These are phyloP conservation scores for Drosophila mettleri DNA, from an alignment of 2,888 invertebrate genomes.

Conservation along the genomic window DNA sequence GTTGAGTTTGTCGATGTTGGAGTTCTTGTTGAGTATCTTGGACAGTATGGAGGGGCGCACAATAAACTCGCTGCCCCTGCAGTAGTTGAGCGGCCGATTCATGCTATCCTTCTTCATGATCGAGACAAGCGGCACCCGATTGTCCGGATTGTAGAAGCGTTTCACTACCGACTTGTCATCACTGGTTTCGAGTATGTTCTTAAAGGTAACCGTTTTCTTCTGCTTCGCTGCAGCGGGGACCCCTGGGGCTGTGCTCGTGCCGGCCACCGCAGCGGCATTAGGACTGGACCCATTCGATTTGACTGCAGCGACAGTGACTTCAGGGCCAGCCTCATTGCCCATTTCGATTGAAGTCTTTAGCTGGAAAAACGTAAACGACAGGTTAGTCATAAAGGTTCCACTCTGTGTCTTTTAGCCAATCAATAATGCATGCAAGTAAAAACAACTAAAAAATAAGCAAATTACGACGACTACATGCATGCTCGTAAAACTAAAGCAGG, in stretches of 20 bases:
- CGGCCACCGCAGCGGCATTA: constrained; percentile 23
- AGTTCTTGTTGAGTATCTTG: constrained; percentile 87
- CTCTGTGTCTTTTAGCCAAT: constrained; percentile 45
- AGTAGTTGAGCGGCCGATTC: constrained; percentile 87
- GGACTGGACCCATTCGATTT: constrained; percentile 31
- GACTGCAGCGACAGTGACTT: constrained; percentile 26
- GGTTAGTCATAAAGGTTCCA: constrained; percentile 47
- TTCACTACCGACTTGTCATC: constrained; percentile 87
- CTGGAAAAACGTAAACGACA: constrained; percentile 55
- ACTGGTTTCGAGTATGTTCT: constrained; percentile 87
- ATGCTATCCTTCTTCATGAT: constrained; percentile 88
- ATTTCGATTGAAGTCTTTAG: constrained; percentile 61
- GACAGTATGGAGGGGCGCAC: constrained; percentile 88
- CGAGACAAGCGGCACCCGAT: constrained; percentile 87
- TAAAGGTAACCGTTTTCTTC: constrained; percentile 89
- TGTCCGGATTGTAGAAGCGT: constrained; percentile 87
- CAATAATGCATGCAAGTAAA: constrained; percentile 75
- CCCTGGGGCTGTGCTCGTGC: constrained; percentile 22
- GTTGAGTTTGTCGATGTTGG: constrained; percentile 85
- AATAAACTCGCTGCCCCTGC: constrained; percentile 87
- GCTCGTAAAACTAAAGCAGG: constrained; percentile 31
- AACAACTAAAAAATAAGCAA: constrained; percentile 22
- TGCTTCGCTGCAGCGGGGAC: constrained; percentile 66
- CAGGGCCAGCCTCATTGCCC: constrained; percentile 58
- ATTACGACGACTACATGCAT: constrained; percentile 28